These are phyloP conservation scores for Poicephalus gulielmi DNA, from an alignment of 2,113 vertebrate genomes.

Conservation along the genomic window DNA sequence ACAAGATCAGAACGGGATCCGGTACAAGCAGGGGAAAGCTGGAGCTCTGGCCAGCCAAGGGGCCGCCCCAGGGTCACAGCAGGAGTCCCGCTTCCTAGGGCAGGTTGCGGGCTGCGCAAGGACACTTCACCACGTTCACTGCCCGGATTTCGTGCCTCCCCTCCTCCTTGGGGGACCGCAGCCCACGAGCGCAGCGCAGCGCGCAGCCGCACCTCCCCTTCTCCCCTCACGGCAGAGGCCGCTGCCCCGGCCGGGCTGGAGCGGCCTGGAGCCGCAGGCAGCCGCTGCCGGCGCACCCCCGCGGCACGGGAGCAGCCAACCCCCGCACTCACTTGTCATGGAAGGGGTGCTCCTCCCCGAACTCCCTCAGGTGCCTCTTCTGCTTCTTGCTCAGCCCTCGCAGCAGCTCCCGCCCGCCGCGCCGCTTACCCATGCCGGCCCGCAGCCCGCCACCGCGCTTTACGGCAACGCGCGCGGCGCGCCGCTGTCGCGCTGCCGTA, in stretches of 20 bases:
- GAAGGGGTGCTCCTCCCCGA: conserved; percentile 93
- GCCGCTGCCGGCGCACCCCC: not conserved
- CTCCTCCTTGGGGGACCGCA: fast-evolving
- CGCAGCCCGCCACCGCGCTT: not conserved
- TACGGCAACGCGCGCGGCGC: not conserved
- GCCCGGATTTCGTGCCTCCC: fast-evolving
- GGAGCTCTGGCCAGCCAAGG: no score
- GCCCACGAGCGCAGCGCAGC: not conserved
- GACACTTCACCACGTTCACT: fast-evolving
- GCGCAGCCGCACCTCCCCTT: fast-evolving
- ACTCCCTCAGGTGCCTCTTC: conserved; percentile 89
- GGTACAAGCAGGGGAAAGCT: fast-evolving
- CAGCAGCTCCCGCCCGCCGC: conserved; percentile 64
- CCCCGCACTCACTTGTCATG: conserved; percentile 79
- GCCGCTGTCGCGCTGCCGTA: not conserved
- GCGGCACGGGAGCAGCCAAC: no score
- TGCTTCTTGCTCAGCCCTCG: conserved; percentile 85
- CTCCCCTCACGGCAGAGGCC: not conserved
- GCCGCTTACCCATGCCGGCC: conserved; percentile 72
- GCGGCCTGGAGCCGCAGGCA: not conserved
- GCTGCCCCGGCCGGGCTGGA: not conserved
- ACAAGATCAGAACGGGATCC: fast-evolving
- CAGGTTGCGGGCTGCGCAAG: not conserved
- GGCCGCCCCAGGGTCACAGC: fast-evolving
- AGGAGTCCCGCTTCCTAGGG: fast-evolving